phyloP scores from a whole-genome alignment of 2,888 invertebrate species.

The Sacculina carcini region DNA sequence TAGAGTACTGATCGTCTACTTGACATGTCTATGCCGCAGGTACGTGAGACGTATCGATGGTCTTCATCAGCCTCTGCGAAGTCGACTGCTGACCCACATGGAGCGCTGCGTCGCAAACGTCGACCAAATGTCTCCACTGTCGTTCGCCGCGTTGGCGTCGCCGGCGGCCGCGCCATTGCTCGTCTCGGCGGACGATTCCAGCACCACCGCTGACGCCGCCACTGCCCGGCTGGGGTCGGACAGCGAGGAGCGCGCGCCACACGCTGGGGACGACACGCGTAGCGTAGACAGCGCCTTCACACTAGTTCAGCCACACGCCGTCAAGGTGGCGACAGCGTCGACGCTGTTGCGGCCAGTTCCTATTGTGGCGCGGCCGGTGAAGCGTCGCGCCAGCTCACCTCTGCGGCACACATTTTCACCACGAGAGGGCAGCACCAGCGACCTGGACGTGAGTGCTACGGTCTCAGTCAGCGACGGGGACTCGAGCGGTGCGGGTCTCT shows the following conservation, averaged over 20 bases:
- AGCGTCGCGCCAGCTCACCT: slow-evolving; percentile 32
- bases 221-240: neutral
- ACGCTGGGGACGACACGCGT: too few relatives aligned
- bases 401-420: too few relatives aligned
- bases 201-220: too few relatives aligned
- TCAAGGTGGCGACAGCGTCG: neutral
- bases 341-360: neutral
- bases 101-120: slow-evolving; percentile 34
- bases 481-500: too few relatives aligned
- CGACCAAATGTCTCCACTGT: slow-evolving; percentile 11
- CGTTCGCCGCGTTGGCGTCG: slow-evolving; percentile 13
- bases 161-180: neutral
- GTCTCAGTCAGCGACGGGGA: slow-evolving; percentile 30
- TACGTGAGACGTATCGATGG: slow-evolving; percentile 13
- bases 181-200: too few relatives aligned
- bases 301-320: neutral
- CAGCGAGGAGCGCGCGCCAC: neutral
- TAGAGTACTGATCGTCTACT: too few relatives aligned
- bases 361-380: slow-evolving; percentile 5
- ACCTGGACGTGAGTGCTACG: slow-evolving; percentile 34
- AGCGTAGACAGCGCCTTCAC: neutral
- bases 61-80: slow-evolving; percentile 28
- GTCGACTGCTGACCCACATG: slow-evolving; percentile 30
- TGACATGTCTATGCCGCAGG: slow-evolving; percentile 8
- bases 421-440: too few relatives aligned